Conservation (phyloP, 2,888 invertebrate species). For the Lithodes maja region DNA sequence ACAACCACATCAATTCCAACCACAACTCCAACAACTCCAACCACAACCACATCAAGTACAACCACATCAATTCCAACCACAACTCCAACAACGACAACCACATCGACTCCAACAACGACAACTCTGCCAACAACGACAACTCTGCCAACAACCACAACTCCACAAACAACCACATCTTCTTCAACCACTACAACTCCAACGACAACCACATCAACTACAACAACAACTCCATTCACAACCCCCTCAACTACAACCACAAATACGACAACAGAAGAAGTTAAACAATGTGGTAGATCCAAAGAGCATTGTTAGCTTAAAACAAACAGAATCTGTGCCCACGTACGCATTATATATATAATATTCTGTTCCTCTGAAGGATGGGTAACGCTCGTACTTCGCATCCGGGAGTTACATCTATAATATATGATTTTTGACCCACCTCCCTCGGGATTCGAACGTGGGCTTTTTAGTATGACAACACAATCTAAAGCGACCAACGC, state of each 20-base stretch:
- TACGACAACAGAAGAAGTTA: neutral
- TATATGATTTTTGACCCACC: too few species aligned
- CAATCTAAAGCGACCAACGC: too few species aligned
- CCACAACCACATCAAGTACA: neutral
- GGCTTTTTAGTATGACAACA: too few species aligned
- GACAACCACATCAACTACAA: neutral
- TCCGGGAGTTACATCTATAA: too few species aligned
- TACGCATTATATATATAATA: too few species aligned
- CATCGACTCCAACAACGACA: neutral
- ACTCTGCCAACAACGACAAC: neutral
- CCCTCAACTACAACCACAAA: neutral
- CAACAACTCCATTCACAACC: neutral
- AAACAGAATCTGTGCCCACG: too few species aligned
- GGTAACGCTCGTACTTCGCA: too few species aligned
- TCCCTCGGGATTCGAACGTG: too few species aligned
- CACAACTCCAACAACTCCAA: neutral
- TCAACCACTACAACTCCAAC: neutral
- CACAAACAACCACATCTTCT: neutral
- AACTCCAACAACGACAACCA: too few species aligned
- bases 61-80: neutral
- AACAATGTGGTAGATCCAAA: too few species aligned
- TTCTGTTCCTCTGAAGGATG: too few species aligned
- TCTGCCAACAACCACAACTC: neutral
- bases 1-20: neutral
- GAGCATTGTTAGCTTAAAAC: too few species aligned